Conservation (phyloP, 2,797 vertebrate genomes). For the Podarcis siculus region DNA sequence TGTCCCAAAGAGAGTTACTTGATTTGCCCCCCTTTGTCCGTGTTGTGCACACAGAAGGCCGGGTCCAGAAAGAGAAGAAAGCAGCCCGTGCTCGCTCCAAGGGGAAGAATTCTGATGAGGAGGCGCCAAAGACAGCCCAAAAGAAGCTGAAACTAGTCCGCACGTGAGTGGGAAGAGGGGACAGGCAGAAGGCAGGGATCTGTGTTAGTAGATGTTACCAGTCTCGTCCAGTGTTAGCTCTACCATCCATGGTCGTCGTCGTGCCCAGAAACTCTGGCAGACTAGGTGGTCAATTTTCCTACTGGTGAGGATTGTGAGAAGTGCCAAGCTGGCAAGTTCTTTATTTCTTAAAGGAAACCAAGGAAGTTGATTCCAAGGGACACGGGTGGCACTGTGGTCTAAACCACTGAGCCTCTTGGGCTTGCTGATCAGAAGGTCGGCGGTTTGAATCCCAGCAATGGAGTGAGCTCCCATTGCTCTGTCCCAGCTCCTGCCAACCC, state of each 20-base stretch:
- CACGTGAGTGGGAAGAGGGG: conserved; percentile 73
- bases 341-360: not conserved
- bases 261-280: not conserved
- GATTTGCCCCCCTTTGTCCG: conserved; percentile 50
- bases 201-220: not conserved
- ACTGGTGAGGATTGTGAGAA: not conserved
- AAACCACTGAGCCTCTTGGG: too few species aligned
- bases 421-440: too few species aligned
- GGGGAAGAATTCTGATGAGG: conserved; percentile 95
- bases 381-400: too few species aligned
- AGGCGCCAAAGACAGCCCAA: conserved; percentile 89
- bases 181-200: not conserved
- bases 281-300: not conserved
- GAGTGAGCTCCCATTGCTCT: too few species aligned
- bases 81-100: conserved; percentile 91
- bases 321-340: not conserved
- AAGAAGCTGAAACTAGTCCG: conserved; percentile 93
- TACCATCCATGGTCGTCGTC: not conserved
- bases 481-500: too few species aligned
- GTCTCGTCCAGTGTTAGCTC: not conserved
- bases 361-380: not conserved
- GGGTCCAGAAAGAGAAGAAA: conserved; percentile 94
- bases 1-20: not conserved
- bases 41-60: conserved; percentile 80
- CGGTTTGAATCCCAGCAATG: rapidly evolving